Evolutionary conservation across 2,797 vertebrate species (phyloP).

Genomic region (Micropoecilia bifurca): DNA sequence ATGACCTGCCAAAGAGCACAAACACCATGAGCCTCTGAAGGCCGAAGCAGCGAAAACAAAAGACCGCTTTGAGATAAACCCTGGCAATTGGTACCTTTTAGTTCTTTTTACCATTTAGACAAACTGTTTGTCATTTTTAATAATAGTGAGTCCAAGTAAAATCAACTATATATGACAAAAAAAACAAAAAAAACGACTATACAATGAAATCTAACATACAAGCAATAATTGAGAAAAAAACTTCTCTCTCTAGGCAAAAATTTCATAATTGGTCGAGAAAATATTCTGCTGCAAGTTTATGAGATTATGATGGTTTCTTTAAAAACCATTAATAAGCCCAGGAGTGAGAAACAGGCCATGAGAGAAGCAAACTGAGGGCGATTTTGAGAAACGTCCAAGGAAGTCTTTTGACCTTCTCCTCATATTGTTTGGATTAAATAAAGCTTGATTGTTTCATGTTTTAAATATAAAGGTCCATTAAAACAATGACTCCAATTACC

Average conservation of each 20-base stretch:
- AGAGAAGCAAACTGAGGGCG: background rate
- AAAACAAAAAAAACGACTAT: background rate
- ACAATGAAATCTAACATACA: background rate
- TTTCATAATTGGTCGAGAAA: background rate
- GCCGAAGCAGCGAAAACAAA: constrained; percentile 49
- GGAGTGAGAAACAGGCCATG: background rate
- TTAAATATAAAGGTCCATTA: too few relatives aligned
- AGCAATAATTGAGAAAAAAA: background rate
- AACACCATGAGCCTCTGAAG: constrained; percentile 56
- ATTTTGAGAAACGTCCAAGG: background rate
- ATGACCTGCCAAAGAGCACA: constrained; percentile 54
- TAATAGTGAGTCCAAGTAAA: constrained; percentile 35
- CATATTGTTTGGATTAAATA: background rate
- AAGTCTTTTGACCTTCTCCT: background rate
- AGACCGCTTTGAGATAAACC: constrained; percentile 35
- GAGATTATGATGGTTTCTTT: background rate
- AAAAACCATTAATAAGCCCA: background rate
- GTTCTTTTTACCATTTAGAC: constrained; percentile 24
- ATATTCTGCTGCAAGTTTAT: background rate
- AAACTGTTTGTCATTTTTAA: constrained; percentile 30
- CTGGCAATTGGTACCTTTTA: constrained; percentile 56
- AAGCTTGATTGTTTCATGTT: background rate
- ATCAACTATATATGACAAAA: constrained; percentile 1
- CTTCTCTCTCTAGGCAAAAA: background rate
- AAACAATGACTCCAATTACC: background rate